Conservation (phyloP, 2,113 vertebrate genomes). For the Quiscalus mexicanus region DNA sequence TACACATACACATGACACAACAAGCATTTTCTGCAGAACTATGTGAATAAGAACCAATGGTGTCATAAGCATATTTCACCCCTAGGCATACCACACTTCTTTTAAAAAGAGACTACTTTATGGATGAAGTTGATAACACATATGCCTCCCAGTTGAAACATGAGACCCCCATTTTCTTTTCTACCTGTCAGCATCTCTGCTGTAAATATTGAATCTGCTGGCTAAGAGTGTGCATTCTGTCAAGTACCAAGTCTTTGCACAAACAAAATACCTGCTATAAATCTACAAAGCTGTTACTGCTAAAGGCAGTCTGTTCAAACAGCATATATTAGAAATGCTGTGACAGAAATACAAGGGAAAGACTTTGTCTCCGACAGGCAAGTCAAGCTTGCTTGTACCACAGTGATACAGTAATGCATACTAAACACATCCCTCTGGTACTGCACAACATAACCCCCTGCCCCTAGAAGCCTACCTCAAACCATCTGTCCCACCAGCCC, state of each 20-base stretch:
- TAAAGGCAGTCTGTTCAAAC: not conserved
- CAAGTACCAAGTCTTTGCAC: not conserved
- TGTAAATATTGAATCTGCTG: not conserved
- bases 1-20: not conserved
- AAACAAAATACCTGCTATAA: conserved; percentile 12
- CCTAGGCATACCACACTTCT: not conserved
- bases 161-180: not conserved
- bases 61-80: not conserved
- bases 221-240: not conserved
- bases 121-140: not conserved
- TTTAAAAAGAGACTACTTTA: not conserved
- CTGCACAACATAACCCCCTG: not conserved
- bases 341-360: not conserved
- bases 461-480: not conserved
- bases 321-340: not conserved
- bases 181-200: not conserved
- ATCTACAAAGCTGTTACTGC: conserved; percentile 6
- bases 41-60: not conserved
- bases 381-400: not conserved
- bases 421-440: not conserved
- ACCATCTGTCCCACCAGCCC: not conserved
- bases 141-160: not conserved
- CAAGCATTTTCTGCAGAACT: not conserved
- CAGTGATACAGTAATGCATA: not conserved
- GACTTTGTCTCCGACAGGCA: not conserved